Conservation (phyloP, 2,888 invertebrate species). For the Drosophila kambysellisi region DNA sequence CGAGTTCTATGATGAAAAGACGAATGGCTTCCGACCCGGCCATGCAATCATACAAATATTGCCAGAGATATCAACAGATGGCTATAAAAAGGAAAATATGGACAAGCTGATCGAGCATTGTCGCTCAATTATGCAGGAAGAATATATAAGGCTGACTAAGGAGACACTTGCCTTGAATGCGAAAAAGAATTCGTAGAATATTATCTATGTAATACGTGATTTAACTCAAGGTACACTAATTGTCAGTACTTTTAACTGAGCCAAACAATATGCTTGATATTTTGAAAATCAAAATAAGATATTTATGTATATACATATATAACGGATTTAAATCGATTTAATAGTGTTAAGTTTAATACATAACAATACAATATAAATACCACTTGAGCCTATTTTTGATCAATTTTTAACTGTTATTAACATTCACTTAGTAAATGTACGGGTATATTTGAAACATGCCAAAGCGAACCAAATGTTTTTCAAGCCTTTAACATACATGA, state of each 20-base stretch:
- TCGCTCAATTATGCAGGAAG: slow-evolving; percentile 89
- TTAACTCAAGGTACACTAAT: slow-evolving; percentile 56
- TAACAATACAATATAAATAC: slow-evolving; percentile 17
- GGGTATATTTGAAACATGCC: slow-evolving; percentile 18
- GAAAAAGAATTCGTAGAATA: slow-evolving; percentile 64
- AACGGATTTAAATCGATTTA: slow-evolving; percentile 34
- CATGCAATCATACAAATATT: slow-evolving; percentile 90
- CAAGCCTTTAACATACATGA: not conserved
- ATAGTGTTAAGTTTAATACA: slow-evolving; percentile 50
- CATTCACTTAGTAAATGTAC: slow-evolving; percentile 14
- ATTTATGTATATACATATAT: slow-evolving; percentile 27
- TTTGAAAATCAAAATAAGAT: slow-evolving; percentile 28
- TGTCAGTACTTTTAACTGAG: slow-evolving; percentile 29
- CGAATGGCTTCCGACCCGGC: slow-evolving; percentile 89
- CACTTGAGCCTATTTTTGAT: slow-evolving; percentile 41
- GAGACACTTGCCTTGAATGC: slow-evolving; percentile 76
- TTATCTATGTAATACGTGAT: not conserved
- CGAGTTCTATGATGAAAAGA: slow-evolving; percentile 88
- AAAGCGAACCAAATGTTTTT: slow-evolving; percentile 23
- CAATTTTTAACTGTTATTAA: slow-evolving; percentile 50
- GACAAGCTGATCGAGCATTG: slow-evolving; percentile 88
- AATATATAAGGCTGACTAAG: slow-evolving; percentile 86
- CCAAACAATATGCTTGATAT: slow-evolving; percentile 34
- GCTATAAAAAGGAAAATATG: slow-evolving; percentile 88
- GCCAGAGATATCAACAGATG: slow-evolving; percentile 89